These are phyloP conservation scores for Lagopus muta DNA, from an alignment of 2,113 vertebrate species.

Conservation along the genomic window DNA sequence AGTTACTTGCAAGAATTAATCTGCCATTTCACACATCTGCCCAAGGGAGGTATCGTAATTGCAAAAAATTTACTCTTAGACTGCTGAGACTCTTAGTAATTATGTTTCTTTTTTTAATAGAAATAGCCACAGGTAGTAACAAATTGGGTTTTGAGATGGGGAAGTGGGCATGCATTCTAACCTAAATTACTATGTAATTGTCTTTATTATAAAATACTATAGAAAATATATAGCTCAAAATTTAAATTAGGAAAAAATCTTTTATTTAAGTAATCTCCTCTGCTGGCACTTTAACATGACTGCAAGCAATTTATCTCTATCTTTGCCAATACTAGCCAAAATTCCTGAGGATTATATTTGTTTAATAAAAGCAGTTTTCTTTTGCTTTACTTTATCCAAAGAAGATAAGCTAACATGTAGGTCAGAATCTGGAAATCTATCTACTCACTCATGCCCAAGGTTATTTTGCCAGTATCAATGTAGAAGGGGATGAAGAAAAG, in stretches of 20 bases:
- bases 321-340: slow-evolving; percentile 15
- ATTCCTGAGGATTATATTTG: background rate
- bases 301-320: background rate
- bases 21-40: slow-evolving; percentile 81
- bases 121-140: slow-evolving; percentile 86
- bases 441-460: background rate
- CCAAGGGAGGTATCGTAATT: slow-evolving; percentile 83
- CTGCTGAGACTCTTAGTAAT: slow-evolving; percentile 84
- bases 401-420: slow-evolving; percentile 43
- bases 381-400: slow-evolving; percentile 18
- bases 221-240: slow-evolving; percentile 67
- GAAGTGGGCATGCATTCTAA: slow-evolving; percentile 78
- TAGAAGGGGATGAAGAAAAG: background rate
- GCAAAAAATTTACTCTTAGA: slow-evolving; percentile 82
- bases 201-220: slow-evolving; percentile 70
- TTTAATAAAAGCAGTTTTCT: slow-evolving; percentile 19
- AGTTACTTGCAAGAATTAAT: slow-evolving; percentile 77
- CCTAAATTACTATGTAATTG: slow-evolving; percentile 78
- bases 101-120: slow-evolving; percentile 82
- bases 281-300: background rate
- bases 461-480: background rate
- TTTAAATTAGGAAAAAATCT: slow-evolving; percentile 43
- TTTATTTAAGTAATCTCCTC: slow-evolving; percentile 37
- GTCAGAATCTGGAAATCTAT: slow-evolving; percentile 38
- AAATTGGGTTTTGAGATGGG: slow-evolving; percentile 80